A percentile compares a stretch with the other conserved stretches of the same genome.
These are phyloP conservation scores for Mellilla xanthometata DNA, from an alignment of 2,888 invertebrate species.

Conservation along the genomic window DNA sequence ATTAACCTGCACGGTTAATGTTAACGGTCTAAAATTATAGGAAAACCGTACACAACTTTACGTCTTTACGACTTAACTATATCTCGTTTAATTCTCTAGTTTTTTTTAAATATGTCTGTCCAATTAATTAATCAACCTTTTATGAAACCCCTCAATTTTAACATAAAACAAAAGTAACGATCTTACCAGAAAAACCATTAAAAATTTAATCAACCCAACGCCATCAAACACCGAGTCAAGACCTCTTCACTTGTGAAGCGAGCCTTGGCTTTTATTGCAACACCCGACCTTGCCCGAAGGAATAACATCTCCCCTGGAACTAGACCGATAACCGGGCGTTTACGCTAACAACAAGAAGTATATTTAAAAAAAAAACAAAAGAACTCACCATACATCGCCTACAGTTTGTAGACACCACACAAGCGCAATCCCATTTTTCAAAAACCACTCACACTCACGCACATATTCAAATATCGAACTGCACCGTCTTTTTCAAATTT, in stretches of 20 bases:
- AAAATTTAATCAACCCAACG: slow-evolving; percentile 9
- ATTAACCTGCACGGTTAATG: too few species aligned
- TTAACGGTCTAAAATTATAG: too few species aligned
- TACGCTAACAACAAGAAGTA: slow-evolving; percentile 12
- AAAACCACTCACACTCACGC: slow-evolving; percentile 24
- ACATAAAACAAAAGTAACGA: too few species aligned
- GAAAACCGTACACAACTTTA: too few species aligned
- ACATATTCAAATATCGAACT: background rate
- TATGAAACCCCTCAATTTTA: too few species aligned
- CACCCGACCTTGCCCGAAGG: slow-evolving; percentile 13
- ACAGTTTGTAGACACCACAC: slow-evolving; percentile 23
- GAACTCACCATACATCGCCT: slow-evolving; percentile 29
- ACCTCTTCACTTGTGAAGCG: slow-evolving; percentile 10
- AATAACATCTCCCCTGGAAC: slow-evolving; percentile 18
- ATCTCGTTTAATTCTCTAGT: too few species aligned
- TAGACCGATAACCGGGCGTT: slow-evolving; percentile 20
- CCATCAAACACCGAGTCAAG: slow-evolving; percentile 1
- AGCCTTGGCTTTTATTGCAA: slow-evolving; percentile 14
- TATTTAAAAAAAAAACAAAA: background rate
- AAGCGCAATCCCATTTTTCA: slow-evolving; percentile 30
- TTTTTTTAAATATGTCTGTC: too few species aligned
- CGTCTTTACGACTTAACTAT: too few species aligned
- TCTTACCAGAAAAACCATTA: background rate
- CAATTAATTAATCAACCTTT: too few species aligned
- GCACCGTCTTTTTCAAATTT: slow-evolving; percentile 19